Conservation (phyloP, 1,140 invertebrate genomes). For the Drosophila kanapiae region DNA sequence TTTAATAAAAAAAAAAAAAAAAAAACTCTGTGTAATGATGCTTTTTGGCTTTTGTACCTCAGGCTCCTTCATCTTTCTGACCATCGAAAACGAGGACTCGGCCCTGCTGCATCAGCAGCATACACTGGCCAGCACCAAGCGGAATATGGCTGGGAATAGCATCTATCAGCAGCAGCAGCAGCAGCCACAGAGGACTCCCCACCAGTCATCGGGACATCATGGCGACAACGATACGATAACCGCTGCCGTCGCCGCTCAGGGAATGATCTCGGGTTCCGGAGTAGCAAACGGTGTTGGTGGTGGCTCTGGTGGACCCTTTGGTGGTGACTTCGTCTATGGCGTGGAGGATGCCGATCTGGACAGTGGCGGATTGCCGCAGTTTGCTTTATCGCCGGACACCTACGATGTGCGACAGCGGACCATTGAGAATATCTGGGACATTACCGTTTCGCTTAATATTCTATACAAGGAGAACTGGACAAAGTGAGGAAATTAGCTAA, state of each 20-base stretch:
- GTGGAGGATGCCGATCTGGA: constrained; percentile 72
- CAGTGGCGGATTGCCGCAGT: constrained; percentile 72
- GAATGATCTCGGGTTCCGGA: constrained; percentile 11
- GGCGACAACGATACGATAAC: constrained; percentile 71
- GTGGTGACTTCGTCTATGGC: constrained; percentile 76
- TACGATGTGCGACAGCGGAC: constrained; percentile 89
- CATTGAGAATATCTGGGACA: constrained; percentile 97
- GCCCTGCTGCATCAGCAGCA: constrained; percentile 89
- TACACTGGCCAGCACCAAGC: constrained; percentile 88
- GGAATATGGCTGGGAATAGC: constrained; percentile 80
- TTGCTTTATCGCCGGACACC: constrained; percentile 85
- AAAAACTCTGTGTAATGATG: too few species aligned
- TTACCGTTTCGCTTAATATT: constrained; percentile 96
- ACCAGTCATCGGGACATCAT: constrained; percentile 35
- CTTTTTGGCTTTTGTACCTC: constrained; percentile 32
- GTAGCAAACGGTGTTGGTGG: background rate
- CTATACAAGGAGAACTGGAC: constrained; percentile 98
- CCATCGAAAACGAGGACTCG: constrained; percentile 92
- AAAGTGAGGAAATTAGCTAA: constrained; percentile 76
- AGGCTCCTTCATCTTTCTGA: constrained; percentile 96
- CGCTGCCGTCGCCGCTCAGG: constrained; percentile 52
- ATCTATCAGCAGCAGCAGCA: constrained; percentile 61
- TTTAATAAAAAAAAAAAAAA: too few species aligned
- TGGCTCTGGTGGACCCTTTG: constrained; percentile 20
- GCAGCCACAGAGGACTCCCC: constrained; percentile 38